phyloP scores from a whole-genome alignment of 2,113 vertebrate species.

The Cryptotis parvus region DNA sequence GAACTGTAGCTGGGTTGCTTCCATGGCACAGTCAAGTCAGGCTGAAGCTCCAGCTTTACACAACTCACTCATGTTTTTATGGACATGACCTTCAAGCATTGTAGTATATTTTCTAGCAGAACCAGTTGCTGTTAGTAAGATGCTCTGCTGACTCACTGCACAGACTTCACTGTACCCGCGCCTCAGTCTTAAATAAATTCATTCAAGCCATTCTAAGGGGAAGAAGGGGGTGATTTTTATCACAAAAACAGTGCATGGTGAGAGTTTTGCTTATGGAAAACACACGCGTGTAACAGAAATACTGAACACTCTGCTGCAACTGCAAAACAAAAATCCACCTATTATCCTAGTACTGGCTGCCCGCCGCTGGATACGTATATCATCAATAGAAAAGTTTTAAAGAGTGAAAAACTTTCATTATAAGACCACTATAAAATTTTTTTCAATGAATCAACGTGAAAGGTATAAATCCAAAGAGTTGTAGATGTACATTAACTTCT shows the following conservation, averaged over 20 bases:
- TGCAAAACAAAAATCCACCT: neutral
- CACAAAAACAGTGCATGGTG: neutral
- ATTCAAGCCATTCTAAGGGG: neutral
- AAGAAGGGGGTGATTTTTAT: fast-evolving
- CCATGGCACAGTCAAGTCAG: fast-evolving
- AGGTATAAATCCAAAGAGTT: slow-evolving; percentile 62
- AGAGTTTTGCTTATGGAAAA: neutral
- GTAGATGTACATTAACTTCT: slow-evolving; percentile 76
- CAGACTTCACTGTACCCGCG: neutral
- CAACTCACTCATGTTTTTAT: neutral
- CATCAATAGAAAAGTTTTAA: slow-evolving; percentile 50
- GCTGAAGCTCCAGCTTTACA: neutral
- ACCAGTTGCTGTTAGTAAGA: neutral
- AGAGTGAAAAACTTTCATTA: slow-evolving; percentile 71
- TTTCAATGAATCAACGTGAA: slow-evolving; percentile 71
- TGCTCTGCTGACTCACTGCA: neutral
- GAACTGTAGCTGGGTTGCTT: neutral
- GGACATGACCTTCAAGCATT: neutral
- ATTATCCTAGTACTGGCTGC: slow-evolving; percentile 42
- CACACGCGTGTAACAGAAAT: neutral
- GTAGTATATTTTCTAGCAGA: neutral
- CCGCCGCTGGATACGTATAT: neutral
- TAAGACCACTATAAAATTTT: slow-evolving; percentile 67
- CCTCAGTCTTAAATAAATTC: neutral
- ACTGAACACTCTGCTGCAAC: neutral